Percentiles rank a stretch among this genome's conserved stretches.
These are phyloP conservation scores for Ceramica pisi DNA, from an alignment of 2,888 invertebrate genomes.

Conservation along the genomic window DNA sequence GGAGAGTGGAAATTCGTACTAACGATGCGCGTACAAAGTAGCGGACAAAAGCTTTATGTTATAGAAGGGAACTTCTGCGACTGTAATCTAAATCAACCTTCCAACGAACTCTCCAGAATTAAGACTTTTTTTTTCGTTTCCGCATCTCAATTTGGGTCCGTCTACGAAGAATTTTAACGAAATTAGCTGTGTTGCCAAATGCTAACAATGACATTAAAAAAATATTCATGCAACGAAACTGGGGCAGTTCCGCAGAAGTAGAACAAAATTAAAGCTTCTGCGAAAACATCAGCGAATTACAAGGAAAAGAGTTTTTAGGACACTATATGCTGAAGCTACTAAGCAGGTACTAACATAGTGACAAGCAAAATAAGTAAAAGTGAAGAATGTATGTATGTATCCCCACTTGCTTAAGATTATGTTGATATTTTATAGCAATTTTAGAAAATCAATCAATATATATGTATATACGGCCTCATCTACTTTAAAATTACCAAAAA, in stretches of 20 bases:
- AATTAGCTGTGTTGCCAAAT: conserved; percentile 48
- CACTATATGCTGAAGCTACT: neutral
- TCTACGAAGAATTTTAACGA: conserved; percentile 34
- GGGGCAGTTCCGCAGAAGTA: conserved; percentile 42
- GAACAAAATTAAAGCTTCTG: conserved; percentile 26
- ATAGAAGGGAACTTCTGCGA: conserved; percentile 32
- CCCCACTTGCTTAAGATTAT: too few relatives aligned
- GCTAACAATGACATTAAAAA: conserved; percentile 40
- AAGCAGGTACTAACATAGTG: neutral
- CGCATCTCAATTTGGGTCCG: conserved; percentile 9
- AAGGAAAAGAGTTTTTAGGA: conserved; percentile 11
- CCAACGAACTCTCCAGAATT: conserved; percentile 29
- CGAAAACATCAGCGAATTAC: conserved; percentile 31
- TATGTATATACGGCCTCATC: too few relatives aligned
- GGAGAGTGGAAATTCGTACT: too few relatives aligned
- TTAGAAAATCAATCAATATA: too few relatives aligned
- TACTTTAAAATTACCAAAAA: too few relatives aligned
- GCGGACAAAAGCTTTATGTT: too few relatives aligned
- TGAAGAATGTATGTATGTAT: neutral
- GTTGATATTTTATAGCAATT: too few relatives aligned
- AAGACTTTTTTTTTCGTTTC: conserved; percentile 32
- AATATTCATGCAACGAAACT: conserved; percentile 35
- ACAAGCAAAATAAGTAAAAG: neutral
- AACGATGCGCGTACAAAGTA: too few relatives aligned
- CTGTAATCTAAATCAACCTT: conserved; percentile 55